Conservation (phyloP, 2,797 vertebrate species). For the Chaetodon trifasciatus region DNA sequence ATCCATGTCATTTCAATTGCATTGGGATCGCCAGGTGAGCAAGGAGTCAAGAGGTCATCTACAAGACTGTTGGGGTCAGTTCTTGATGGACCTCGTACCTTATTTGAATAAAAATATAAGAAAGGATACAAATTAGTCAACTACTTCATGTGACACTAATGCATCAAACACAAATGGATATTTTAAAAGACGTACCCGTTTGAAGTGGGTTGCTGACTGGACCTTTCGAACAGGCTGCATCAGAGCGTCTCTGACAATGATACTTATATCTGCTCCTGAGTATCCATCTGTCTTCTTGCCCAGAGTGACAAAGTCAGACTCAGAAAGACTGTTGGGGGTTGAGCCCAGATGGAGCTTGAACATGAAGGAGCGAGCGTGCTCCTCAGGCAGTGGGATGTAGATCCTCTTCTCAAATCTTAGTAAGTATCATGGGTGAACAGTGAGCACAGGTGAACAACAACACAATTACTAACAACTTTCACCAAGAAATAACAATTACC, state of each 20-base stretch:
- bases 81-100: constrained; percentile 91
- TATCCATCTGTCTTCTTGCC: constrained; percentile 94
- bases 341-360: constrained; percentile 95
- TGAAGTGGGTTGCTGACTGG: constrained; percentile 98
- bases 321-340: constrained; percentile 89
- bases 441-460: constrained; percentile 38
- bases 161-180: neutral
- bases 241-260: constrained; percentile 96
- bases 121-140: neutral
- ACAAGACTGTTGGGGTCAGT: constrained; percentile 84
- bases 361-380: constrained; percentile 94
- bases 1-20: constrained; percentile 98
- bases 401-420: constrained; percentile 99
- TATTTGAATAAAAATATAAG: constrained; percentile 6
- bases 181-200: constrained; percentile 84
- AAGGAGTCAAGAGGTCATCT: constrained; percentile 94
- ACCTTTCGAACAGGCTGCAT: constrained; percentile 99
- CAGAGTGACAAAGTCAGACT: constrained; percentile 90
- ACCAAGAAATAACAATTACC: constrained; percentile 79
- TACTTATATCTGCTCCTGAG: constrained; percentile 95
- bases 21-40: constrained; percentile 94
- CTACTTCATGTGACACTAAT: neutral
- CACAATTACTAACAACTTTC: neutral
- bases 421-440: constrained; percentile 16
- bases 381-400: constrained; percentile 97